These are phyloP conservation scores for Pristionchus maxplancki DNA, from an alignment of 2,888 invertebrate species.

Conservation along the genomic window DNA sequence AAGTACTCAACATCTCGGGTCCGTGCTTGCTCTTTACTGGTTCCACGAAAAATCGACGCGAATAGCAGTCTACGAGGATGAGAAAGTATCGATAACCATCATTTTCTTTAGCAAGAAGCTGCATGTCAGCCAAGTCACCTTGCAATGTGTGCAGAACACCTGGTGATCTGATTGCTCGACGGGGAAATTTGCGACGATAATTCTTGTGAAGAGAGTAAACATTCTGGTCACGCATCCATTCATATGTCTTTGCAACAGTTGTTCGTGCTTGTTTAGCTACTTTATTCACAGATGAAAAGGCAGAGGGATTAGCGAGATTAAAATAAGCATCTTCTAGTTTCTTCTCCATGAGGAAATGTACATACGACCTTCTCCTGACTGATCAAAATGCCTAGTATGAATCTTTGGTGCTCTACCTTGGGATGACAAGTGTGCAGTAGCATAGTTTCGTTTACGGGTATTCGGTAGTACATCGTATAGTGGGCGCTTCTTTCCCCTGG, in stretches of 20 bases:
- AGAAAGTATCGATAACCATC: background rate
- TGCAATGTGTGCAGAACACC: background rate
- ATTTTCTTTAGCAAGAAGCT: background rate
- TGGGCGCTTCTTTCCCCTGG: background rate
- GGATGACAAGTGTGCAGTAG: too few relatives aligned
- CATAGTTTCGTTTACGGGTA: too few relatives aligned
- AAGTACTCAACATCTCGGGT: background rate
- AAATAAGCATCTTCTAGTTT: background rate
- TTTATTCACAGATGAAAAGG: background rate
- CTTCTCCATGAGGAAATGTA: background rate
- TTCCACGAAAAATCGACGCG: background rate
- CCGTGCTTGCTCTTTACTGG: background rate
- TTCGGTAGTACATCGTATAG: background rate
- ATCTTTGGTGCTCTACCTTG: too few relatives aligned
- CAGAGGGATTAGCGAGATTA: background rate
- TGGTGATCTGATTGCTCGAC: background rate
- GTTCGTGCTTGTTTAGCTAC: background rate
- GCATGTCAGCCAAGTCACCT: background rate
- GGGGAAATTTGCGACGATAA: background rate
- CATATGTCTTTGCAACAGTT: background rate
- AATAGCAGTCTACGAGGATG: background rate
- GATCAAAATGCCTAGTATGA: too few relatives aligned
- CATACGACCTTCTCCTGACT: background rate
- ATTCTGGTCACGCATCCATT: background rate
- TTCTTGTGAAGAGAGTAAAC: constrained; percentile 7